Evolutionary conservation across 2,888 invertebrate species (phyloP), one percentile per base, ranked within the genome.

Genomic region (Cryptus armator): DNA sequence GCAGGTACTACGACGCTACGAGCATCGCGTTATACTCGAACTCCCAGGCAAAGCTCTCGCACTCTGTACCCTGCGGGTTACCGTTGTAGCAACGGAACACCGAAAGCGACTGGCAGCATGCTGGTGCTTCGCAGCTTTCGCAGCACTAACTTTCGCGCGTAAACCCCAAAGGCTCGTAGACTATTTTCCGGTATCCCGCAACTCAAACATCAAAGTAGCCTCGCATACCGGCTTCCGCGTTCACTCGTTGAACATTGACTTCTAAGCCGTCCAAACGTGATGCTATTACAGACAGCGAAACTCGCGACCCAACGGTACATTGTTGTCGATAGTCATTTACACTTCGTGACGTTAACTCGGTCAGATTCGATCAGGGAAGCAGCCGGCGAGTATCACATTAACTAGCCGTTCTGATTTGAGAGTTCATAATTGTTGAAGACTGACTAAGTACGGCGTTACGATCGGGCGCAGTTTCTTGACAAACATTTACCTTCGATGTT

Each of bases 191-290:
- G 76, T 72, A 82, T 81, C 68, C 74, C 76, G 81, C 68, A 53
- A 71, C 74, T 85, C 48, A 75, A 78, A 70, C 71, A 76, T 80
- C 72, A 74, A 77, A 77, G 82, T 83, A 85, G 71, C 85, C 87
- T 84, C n/a, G n/a, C 76, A 78, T 75, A 83, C 79, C 84, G 82
- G 86, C 85, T 87, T 86, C 85, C 83, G 80, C 88, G 75, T 81
- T 80, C 72, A 77, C 43, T 75, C 80, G 24, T 66, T 68, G 68
- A 64, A 70, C 53, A 62, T 68, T 44, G 43, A 56, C 32, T 62
- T n/a, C 32, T n/a, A 14, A 6, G n/a, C n/a, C 12, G 14, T 32
- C 32, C 62, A n/a, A 32, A 12, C 32, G 44, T 68, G 59, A 74
- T 16, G 46, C 32, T n/a, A 32, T 19, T 9, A 2, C 46, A 32